Evolutionary conservation across 2,888 invertebrate genomes (phyloP), one percentile per base, ranked within the genome.

Genomic region (Phorcus lineatus): DNA sequence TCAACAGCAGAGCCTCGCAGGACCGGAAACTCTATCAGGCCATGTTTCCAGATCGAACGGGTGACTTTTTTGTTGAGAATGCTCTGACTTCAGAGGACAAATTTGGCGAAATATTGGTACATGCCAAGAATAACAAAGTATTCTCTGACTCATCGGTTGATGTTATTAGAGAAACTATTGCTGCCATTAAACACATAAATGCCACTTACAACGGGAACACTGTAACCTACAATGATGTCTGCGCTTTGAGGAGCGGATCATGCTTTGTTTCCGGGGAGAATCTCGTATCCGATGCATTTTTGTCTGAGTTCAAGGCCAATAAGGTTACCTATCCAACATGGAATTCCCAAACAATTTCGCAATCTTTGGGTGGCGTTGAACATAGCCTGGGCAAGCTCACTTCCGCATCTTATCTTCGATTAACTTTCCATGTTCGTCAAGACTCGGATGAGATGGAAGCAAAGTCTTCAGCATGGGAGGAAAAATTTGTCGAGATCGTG

Each of bases 301-400:
- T 66, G 74, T 22, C 57, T 4, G 78, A 52, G 7, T 53, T 47
- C 16, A 13, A 28, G 31, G 17, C 47, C 17, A 57, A 75, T 0
- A 76, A 36, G 9, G 28, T 86, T 6, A 36, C 79, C 0, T 86
- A 83, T 74, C 86, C 86, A 22, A 74, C 82, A 24, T 77, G 47
- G 47, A 67, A 79, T 24, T 16, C 16, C 11, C 24, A 28, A 28
- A 16, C 13, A 6, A 0, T 62, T 17, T 62, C 62, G 24, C 28
- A 24, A 62, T 17, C 28, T 7, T 17, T 62, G 2, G 62, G 62
- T 7, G 28, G 28, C 16, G 62, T 62, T 62, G 28, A 62, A 16
- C 0, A 2, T 0, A 28, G 13, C 24, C 16, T 13, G 2, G 62
- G 17, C 24, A 62, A 11, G 28, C 11, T 62, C 13, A 3, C 24